Percentiles rank a stretch among this genome's conserved stretches.
These are phyloP conservation scores for Arctia plantaginis DNA, from an alignment of 2,888 invertebrate genomes.

Conservation along the genomic window DNA sequence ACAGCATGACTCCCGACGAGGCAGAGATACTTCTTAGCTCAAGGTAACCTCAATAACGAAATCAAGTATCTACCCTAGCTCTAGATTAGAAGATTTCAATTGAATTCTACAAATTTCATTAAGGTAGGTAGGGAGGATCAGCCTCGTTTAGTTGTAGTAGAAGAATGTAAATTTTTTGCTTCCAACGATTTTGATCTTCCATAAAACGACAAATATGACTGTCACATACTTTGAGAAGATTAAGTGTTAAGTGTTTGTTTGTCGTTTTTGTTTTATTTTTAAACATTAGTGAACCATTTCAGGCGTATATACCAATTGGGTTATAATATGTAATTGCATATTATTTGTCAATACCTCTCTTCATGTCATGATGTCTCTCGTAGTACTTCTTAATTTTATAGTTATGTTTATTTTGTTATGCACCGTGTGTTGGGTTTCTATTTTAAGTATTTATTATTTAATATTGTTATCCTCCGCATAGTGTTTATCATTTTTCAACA, in stretches of 20 bases:
- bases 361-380: conserved; percentile 36
- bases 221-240: not conserved
- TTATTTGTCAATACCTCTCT: conserved; percentile 50
- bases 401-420: not conserved
- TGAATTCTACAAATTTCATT: not conserved
- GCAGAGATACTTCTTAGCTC: conserved; percentile 95
- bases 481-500: not conserved
- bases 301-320: conserved; percentile 48
- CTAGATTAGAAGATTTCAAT: not conserved
- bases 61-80: not conserved
- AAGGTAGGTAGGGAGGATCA: not conserved
- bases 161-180: not conserved
- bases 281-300: conserved; percentile 30
- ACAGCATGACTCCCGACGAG: conserved; percentile 93
- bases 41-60: conserved; percentile 83
- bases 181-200: not conserved
- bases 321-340: conserved; percentile 46
- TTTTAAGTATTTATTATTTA: too few species aligned
- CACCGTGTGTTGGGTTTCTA: not conserved
- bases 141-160: not conserved
- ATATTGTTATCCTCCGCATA: not conserved
- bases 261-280: not conserved
- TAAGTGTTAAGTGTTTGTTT: not conserved
- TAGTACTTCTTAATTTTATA: not conserved
- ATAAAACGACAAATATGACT: not conserved